Conservation (phyloP, 2,113 vertebrate species). For the Protobothrops flavoviridis region DNA sequence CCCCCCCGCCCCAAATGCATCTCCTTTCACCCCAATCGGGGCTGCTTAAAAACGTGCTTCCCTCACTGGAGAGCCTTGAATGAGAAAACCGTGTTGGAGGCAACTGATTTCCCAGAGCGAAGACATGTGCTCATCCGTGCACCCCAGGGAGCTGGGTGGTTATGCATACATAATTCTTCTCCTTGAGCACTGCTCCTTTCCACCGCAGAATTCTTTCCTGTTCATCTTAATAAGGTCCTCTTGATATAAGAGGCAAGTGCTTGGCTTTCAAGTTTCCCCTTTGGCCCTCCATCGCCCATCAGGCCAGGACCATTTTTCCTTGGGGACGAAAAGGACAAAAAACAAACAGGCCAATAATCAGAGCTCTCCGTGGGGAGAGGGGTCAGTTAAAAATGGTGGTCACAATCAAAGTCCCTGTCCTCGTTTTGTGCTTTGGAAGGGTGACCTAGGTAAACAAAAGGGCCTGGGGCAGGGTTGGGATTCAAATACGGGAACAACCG, state of each 20-base stretch:
- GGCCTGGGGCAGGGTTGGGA: too few relatives aligned
- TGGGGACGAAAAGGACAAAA: rapidly evolving
- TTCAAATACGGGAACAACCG: too few relatives aligned
- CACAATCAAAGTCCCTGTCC: neutral
- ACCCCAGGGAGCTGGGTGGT: conserved; percentile 66
- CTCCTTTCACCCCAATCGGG: conserved; percentile 56
- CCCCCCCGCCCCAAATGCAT: neutral
- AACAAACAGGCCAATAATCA: neutral
- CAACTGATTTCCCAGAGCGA: conserved; percentile 69
- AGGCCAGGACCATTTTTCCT: conserved; percentile 23
- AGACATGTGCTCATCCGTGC: conserved; percentile 64
- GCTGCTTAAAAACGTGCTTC: conserved; percentile 64
- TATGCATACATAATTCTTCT: conserved; percentile 69
- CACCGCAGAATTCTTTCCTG: conserved; percentile 67
- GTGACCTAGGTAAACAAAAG: neutral
- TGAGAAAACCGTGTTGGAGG: conserved; percentile 63
- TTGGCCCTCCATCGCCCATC: conserved; percentile 24
- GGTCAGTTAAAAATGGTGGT: neutral
- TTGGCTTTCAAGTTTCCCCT: conserved; percentile 49
- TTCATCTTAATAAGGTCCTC: conserved; percentile 67
- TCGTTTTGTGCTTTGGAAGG: neutral
- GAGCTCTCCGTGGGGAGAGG: neutral
- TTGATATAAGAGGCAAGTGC: conserved; percentile 67
- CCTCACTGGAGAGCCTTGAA: conserved; percentile 61
- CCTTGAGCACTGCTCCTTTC: conserved; percentile 69